Evolutionary conservation across 2,797 vertebrate genomes (phyloP), one percentile per base, ranked within the genome.

Genomic region (Sebastes taczanowskii): DNA sequence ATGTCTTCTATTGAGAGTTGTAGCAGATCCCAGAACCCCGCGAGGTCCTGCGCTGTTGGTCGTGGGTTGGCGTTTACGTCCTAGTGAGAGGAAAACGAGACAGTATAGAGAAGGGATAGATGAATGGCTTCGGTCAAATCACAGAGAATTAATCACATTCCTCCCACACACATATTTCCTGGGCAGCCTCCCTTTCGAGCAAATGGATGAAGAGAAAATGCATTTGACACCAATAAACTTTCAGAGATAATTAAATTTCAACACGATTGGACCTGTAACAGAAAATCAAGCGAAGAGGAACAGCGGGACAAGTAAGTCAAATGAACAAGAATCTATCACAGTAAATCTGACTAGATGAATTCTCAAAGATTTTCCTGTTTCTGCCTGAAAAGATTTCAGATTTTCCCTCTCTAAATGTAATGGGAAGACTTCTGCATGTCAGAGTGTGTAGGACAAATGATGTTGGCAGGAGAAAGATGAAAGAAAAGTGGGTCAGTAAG

Each of bases 1-100:
- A 99, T 99, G 95, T 99, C 98, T 94, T 99, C 98, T 75, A 99
- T 99, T 46, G 99, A 97, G 90, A 99, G 96, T 90, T 99, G 99
- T 14, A 99, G 96, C 85, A 99, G 97, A 94, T 99, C 99, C 99
- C 99, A 99, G 95, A 99, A 99, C 62, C 99, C 99, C 16, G 98
- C 99, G 22, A 99, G 96, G 94, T 99, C 99, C 94, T 99, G 98
- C 73, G 98, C 97, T 46, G 98, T 99, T 63, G 99, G 97, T 81
- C 97, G 96, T 56, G 98, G 98, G 94, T 98, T 98, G 74, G 98
- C 96, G 0, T 97, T 97, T 63, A 97, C 89, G 88, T 98, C 97
- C 98, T 99, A 25, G 20, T 20, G 7, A 72, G 32, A 38, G 32
- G 18, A 49, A 38, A 66, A 76, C 2, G 3, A 76, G 32, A 65